A percentile compares a stretch with the other conserved stretches of the same genome.
Conservation (phyloP, 2,888 invertebrate genomes). For the Morpho helenor region DNA sequence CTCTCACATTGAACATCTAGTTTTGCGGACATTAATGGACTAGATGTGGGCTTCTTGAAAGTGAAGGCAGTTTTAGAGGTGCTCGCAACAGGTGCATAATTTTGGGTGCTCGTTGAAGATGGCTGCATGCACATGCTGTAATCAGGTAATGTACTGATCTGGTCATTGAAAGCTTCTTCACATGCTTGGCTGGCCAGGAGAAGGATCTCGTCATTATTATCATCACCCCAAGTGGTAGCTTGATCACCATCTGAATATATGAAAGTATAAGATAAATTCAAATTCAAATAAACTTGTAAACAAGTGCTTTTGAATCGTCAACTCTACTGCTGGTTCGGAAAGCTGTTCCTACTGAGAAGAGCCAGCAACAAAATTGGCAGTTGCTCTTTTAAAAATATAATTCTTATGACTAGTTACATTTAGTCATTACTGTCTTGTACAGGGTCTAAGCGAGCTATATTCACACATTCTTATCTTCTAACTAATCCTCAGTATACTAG, state of each 20-base stretch:
- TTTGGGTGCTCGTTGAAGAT: slow-evolving; percentile 59
- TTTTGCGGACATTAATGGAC: slow-evolving; percentile 43
- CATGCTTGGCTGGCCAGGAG: slow-evolving; percentile 70
- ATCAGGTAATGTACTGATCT: slow-evolving; percentile 45
- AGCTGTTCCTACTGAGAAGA: too few species aligned
- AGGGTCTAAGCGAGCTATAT: too few species aligned
- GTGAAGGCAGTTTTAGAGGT: slow-evolving; percentile 49
- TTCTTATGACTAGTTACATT: too few species aligned
- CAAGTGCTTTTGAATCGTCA: too few species aligned
- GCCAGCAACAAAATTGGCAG: too few species aligned
- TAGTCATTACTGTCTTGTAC: too few species aligned
- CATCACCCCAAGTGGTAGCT: slow-evolving; percentile 63
- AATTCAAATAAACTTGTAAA: too few species aligned
- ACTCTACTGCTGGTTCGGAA: too few species aligned
- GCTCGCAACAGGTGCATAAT: slow-evolving; percentile 42
- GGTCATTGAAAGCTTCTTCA: slow-evolving; percentile 52
- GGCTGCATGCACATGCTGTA: slow-evolving; percentile 65
- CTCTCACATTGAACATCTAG: slow-evolving; percentile 57
- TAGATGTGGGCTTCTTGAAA: slow-evolving; percentile 55
- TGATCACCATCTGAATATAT: slow-evolving; percentile 12
- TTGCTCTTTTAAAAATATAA: too few species aligned
- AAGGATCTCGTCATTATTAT: slow-evolving; percentile 68
- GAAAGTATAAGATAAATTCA: background rate
- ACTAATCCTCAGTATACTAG: too few species aligned
- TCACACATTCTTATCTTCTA: too few species aligned